Evolutionary conservation across 2,113 vertebrate species (phyloP).

Genomic region (Pseudolaguvia tuberculata): DNA sequence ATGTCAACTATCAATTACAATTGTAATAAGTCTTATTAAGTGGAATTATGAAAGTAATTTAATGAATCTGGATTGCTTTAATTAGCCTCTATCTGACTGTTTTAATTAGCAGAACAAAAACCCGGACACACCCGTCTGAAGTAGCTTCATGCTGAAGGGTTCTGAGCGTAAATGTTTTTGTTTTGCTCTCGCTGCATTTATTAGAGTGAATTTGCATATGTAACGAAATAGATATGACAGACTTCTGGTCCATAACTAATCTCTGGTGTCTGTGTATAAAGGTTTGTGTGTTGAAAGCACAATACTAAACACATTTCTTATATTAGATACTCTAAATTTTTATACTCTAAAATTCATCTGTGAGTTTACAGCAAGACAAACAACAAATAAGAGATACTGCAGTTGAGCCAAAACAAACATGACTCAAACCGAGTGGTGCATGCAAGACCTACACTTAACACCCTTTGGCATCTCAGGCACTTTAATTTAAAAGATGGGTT

Average conservation of each 20-base stretch:
- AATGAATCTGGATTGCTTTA: slow-evolving; percentile 72
- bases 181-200: slow-evolving; percentile 61
- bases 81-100: slow-evolving; percentile 66
- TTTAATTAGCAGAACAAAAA: slow-evolving; percentile 66
- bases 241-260: slow-evolving; percentile 57
- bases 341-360: not conserved
- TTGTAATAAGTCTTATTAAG: slow-evolving; percentile 55
- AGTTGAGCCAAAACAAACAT: slow-evolving; percentile 59
- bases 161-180: slow-evolving; percentile 64
- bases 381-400: slow-evolving; percentile 26
- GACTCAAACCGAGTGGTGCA: slow-evolving; percentile 47
- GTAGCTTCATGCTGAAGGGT: slow-evolving; percentile 58
- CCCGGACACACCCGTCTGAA: slow-evolving; percentile 60
- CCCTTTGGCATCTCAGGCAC: slow-evolving; percentile 61
- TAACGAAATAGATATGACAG: slow-evolving; percentile 61
- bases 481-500: slow-evolving; percentile 55
- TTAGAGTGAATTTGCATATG: slow-evolving; percentile 55
- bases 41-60: slow-evolving; percentile 67
- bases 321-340: too few species aligned
- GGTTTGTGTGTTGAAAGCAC: too few species aligned
- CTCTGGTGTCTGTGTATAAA: slow-evolving; percentile 48
- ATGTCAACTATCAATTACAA: slow-evolving; percentile 37
- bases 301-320: too few species aligned
- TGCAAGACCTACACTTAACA: slow-evolving; percentile 42
- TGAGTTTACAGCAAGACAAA: slow-evolving; percentile 12